Base-by-base conservation (phyloP, 2,113 vertebrate species). In the Myiopsitta monachus region DNA sequence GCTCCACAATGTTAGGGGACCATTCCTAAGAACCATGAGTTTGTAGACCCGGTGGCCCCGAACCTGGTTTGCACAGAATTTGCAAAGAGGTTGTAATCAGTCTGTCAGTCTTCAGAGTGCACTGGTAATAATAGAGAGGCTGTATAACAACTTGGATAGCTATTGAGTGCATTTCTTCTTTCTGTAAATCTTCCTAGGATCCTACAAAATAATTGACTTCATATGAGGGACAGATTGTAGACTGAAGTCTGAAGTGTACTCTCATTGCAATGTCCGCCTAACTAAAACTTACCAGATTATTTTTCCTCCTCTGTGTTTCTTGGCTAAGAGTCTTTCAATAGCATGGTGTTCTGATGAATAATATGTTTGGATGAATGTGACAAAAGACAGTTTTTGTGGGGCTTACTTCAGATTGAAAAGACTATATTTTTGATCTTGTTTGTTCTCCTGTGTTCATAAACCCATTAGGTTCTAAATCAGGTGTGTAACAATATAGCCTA, bases 391-490 rank as follows among this genome's bases (percentile, higher is more conserved):
- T 3, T 51, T 88, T 43, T 75, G 14, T 55, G 51, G 67, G 15
- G 46, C 63, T 93, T 86, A 17, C 23, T 92, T 83, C 10, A 11
- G 39, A 38, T 18, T 41, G 22, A 62, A 76, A 90, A 81, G 46
- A 17, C 31, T 24, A 13, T 21, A 31, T 3, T 80, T 87, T 76
- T 76, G 13, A 18, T 72, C 24, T 79, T 64, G 14, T 72, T 92
- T 76, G 19, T 70, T 83, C 77, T 82, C 22, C n/a, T 39, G 18
- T 6, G 31, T 96, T 87, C 75, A 73, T 36, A 92, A 91, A 81
- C 54, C 14, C 18, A 68, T 86, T 73, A 84, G 31, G 14, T 44
- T 84, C 69, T 84, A 88, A 95, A 95, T 88, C 88, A 90, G 94
- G 57, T 62, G 51, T 86, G 81, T 38, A 87, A 80, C 81, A 73